Evolutionary conservation across 2,797 vertebrate species (phyloP), one percentile per base, ranked within the genome.

Genomic region (Mus caroli): DNA sequence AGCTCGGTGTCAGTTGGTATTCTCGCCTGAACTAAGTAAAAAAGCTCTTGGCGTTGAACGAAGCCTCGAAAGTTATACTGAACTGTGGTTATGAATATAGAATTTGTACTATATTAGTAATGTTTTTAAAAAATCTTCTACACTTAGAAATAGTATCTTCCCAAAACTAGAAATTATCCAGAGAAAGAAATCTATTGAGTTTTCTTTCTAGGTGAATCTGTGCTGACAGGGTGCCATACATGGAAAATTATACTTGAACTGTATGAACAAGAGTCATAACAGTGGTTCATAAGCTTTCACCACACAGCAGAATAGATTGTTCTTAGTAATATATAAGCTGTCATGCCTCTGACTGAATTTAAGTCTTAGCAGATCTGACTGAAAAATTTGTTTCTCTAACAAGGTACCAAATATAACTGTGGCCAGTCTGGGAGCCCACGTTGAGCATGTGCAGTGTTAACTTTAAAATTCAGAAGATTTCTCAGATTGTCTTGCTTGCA

Each of bases 181-280:
- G 31, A 94, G 26, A 40, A 9, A 60, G 46, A 79, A 60, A 79
- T 67, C 31, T 73, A 3, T 80, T 89, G n/a, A 43, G 6, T 85
- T 6, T 86, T 92, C 75, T 93, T 89, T 95, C 46, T 60, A 84
- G 91, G 54, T 85, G 40, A 83, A 77, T 90, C 86, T 87, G 31
- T 88, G 90, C 69, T 64, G 85, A 17, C 54, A 88, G 13, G 1
- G 8, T 37, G 56, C 50, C 28, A 15, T 78, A 64, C 37, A 58
- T 91, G 56, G 58, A 56, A 31, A 11, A 67, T 34, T 67, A 37
- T 83, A 69, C 67, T 90, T 73, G 56, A 95, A 95, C 54, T 84
- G 40, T 24, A 43, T 88, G n/a, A 88, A 75, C 17, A 64, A 71
- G 79, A 28, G 88, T 1, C 54, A 60, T 91, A 88, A 75, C 15